Evolutionary conservation across 2,888 invertebrate genomes (phyloP).

Genomic region (Pilophorus perplexus): DNA sequence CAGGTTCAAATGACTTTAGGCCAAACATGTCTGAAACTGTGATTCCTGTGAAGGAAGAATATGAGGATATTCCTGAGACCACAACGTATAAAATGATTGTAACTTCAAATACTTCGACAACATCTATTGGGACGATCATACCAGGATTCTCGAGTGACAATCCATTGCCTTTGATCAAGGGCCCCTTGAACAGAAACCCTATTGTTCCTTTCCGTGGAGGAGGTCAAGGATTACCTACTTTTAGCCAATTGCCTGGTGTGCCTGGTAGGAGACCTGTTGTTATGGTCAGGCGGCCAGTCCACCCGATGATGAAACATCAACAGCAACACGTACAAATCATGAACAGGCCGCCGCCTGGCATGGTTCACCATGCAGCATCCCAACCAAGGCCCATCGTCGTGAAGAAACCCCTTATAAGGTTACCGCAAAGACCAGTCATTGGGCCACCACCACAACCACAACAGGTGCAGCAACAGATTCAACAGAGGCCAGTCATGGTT

Average conservation of each 20-base stretch:
- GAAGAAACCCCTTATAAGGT: conserved; percentile 47
- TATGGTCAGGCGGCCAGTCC: conserved; percentile 44
- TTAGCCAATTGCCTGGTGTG: conserved; percentile 4
- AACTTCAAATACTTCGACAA: conserved; percentile 16
- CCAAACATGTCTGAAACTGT: conserved; percentile 38
- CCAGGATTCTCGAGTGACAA: neutral
- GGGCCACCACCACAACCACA: conserved; percentile 38
- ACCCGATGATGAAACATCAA: conserved; percentile 43
- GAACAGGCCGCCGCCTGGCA: conserved; percentile 39
- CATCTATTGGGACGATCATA: neutral
- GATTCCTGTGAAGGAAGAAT: conserved; percentile 45
- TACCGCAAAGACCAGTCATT: conserved; percentile 44
- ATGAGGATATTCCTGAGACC: conserved; percentile 42
- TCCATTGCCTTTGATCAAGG: conserved; percentile 9
- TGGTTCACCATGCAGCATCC: conserved; percentile 42
- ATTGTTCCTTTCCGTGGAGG: conserved; percentile 24
- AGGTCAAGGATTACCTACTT: neutral
- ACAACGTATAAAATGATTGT: conserved; percentile 38
- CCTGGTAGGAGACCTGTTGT: conserved; percentile 34
- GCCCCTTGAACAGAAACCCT: conserved; percentile 12
- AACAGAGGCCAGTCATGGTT: conserved; percentile 22
- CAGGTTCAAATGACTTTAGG: conserved; percentile 26
- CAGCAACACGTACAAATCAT: conserved; percentile 41
- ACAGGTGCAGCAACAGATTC: neutral
- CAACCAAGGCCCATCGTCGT: conserved; percentile 46